Evolutionary conservation across 2,888 invertebrate species (phyloP), one percentile per base, ranked within the genome.

Genomic region (Azorinus chamasolen): DNA sequence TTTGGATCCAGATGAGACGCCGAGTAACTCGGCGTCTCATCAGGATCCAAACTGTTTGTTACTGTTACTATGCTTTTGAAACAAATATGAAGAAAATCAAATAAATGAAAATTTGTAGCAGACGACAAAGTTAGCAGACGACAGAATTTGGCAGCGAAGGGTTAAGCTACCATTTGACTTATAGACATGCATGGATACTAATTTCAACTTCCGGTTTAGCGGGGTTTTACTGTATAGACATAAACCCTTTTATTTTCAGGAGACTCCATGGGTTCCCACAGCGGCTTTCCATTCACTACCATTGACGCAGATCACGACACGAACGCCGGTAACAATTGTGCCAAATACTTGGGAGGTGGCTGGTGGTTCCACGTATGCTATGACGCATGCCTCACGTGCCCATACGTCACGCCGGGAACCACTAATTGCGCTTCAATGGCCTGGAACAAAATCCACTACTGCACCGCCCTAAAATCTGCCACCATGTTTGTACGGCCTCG

Each of bases 361-460:
- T 77, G 77, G 77, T 77, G 77, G 71, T 77, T 72, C 22, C 72
- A 77, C 48, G 45, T 50, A 5, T 77, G 77, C 43, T 66, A 57
- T 32, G 71, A 71, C 27, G 57, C 72, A 10, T 77, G 77, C 39
- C 61, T 77, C 37, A 77, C 77, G 25, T 77, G 77, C 41, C 58
- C 62, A 0, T 72, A 63, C 41, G 20, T 41, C 10, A 63, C 18
- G 2, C 77, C 77, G 2, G 77, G 77, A 0, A 72, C 46, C 5
- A 6, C 25, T 5, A 37, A 71, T 0, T 77, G 77, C 43, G 18
- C 55, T 2, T 62, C 72, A 0, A 72, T 77, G 62, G 45, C 63
- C 16, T 77, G 77, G 77, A 68, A 77, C 20, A 22, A 27, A 16
- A 18, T 68, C 12, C 62, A 53, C 48, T 68, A 77, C 37, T 77